Evolutionary conservation across 2,888 invertebrate species (phyloP).

Genomic region (Hydraecia micacea): DNA sequence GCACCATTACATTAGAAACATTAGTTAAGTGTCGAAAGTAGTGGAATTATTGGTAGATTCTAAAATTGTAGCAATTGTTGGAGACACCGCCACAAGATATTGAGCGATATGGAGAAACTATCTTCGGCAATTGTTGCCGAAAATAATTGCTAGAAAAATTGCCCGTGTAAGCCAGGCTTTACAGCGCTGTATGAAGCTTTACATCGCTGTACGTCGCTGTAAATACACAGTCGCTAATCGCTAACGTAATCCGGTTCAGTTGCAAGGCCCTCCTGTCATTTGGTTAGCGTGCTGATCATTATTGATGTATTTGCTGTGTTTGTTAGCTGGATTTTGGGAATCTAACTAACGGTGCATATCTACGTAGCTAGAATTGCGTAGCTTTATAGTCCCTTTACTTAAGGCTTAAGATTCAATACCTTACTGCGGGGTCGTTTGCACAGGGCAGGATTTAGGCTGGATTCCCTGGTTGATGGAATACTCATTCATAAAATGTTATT

Average conservation of each 20-base stretch:
- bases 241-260: constrained; percentile 63
- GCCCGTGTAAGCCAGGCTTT: neutral
- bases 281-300: constrained; percentile 56
- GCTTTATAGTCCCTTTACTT: neutral
- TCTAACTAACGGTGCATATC: constrained; percentile 2
- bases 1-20: neutral
- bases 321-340: constrained; percentile 39
- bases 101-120: neutral
- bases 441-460: neutral
- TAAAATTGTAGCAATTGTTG: neutral
- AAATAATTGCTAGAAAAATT: neutral
- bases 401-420: neutral
- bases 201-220: constrained; percentile 45
- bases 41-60: neutral
- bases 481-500: neutral
- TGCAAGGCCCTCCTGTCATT: constrained; percentile 57
- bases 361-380: neutral
- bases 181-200: constrained; percentile 6
- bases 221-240: constrained; percentile 63
- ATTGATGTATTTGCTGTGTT: constrained; percentile 52
- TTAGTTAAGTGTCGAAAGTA: neutral
- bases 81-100: neutral
- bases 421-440: neutral
- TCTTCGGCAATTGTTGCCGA: too few species aligned
- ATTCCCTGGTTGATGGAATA: neutral